Evolutionary conservation across 2,113 vertebrate genomes (phyloP).

Genomic region (Ophiodon elongatus): DNA sequence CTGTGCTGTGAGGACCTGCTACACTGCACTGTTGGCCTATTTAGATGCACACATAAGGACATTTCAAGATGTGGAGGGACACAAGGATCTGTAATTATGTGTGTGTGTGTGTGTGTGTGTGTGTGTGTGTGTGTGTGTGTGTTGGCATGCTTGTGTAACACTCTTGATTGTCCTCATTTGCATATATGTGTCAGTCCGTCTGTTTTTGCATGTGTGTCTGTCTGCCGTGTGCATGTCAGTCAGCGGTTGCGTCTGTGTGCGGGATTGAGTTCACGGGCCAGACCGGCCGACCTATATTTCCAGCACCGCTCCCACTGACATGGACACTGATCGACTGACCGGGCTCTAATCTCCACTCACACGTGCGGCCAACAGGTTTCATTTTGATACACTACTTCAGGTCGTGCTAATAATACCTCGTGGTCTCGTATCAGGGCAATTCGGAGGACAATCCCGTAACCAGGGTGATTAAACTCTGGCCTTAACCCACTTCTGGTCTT

Average conservation of each 20-base stretch:
- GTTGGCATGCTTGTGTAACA: slow-evolving; percentile 37
- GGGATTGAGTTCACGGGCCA: slow-evolving; percentile 79
- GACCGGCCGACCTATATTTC: slow-evolving; percentile 76
- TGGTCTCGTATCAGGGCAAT: slow-evolving; percentile 5
- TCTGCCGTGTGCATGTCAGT: slow-evolving; percentile 1
- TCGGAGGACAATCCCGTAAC: slow-evolving; percentile 18
- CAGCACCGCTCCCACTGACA: slow-evolving; percentile 50
- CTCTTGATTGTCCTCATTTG: slow-evolving; percentile 46
- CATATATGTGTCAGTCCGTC: slow-evolving; percentile 58
- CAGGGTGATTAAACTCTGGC: slow-evolving; percentile 25
- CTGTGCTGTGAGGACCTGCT: slow-evolving; percentile 39
- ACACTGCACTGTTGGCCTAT: slow-evolving; percentile 54
- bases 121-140: background rate
- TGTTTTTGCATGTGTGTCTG: slow-evolving; percentile 48
- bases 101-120: background rate
- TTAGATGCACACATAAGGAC: slow-evolving; percentile 38
- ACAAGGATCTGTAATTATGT: background rate
- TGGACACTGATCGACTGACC: background rate
- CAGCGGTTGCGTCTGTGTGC: slow-evolving; percentile 47
- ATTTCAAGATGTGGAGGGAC: slow-evolving; percentile 19
- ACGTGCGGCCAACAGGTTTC: slow-evolving; percentile 20
- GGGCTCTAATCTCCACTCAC: slow-evolving; percentile 45
- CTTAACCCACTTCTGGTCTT: slow-evolving; percentile 25
- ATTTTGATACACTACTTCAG: slow-evolving; percentile 42
- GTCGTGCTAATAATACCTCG: slow-evolving; percentile 26